Evolutionary conservation across 2,888 invertebrate genomes (phyloP).

Genomic region (Acanthopleura granulata): DNA sequence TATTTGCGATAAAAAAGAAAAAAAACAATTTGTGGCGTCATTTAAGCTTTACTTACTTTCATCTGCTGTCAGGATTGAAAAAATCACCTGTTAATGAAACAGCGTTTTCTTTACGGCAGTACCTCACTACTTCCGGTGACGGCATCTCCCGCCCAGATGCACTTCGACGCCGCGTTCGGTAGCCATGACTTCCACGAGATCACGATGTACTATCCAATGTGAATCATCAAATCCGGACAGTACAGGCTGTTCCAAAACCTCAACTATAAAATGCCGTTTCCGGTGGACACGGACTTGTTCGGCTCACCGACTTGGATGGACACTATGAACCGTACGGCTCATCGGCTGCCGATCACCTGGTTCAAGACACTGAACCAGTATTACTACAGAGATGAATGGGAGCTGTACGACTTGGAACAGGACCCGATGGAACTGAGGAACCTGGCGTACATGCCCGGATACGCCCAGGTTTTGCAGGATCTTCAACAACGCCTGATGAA

Average conservation of each 20-base stretch:
- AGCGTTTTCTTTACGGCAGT: constrained; percentile 72
- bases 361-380: constrained; percentile 82
- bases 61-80: too few species aligned
- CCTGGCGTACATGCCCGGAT: constrained; percentile 73
- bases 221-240: constrained; percentile 80
- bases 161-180: constrained; percentile 75
- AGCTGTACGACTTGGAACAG: constrained; percentile 83
- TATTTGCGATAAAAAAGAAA: too few species aligned
- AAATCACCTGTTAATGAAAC: too few species aligned
- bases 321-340: constrained; percentile 82
- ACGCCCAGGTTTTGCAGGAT: constrained; percentile 68
- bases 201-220: constrained; percentile 95
- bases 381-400: constrained; percentile 89
- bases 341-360: constrained; percentile 80
- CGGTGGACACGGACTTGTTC: constrained; percentile 92
- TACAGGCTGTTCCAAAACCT: constrained; percentile 93
- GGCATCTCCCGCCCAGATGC: constrained; percentile 32
- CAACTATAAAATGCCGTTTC: constrained; percentile 87
- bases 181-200: constrained; percentile 92
- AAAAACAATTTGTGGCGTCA: too few species aligned
- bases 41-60: too few species aligned
- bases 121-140: constrained; percentile 83
- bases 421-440: constrained; percentile 84
- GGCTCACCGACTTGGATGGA: constrained; percentile 90
- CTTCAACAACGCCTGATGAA: constrained; percentile 74